phyloP scores from a whole-genome alignment of 1,140 invertebrate genomes.

The Tetraneura akinire region DNA sequence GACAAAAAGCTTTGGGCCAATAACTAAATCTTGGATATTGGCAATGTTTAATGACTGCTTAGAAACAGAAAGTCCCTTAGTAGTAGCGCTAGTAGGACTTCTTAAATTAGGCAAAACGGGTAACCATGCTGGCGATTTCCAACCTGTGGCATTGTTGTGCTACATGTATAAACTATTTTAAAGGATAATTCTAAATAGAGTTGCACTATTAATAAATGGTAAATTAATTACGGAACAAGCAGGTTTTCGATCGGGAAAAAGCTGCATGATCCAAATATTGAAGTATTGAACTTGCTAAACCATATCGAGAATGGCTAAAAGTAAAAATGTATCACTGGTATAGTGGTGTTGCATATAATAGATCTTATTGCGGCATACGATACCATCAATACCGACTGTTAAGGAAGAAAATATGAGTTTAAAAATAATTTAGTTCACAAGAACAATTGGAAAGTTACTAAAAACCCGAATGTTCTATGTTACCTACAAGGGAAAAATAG shows the following conservation, averaged over 20 bases:
- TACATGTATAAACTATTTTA: neutral
- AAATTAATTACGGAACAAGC: neutral
- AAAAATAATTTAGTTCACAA: neutral
- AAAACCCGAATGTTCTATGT: neutral
- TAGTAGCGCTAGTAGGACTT: neutral
- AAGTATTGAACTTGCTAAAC: neutral
- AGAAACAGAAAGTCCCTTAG: neutral
- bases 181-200: neutral
- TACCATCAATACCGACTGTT: neutral
- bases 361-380: neutral
- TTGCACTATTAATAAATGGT: neutral
- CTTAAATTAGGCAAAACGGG: no score
- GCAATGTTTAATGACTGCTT: constrained; percentile 36
- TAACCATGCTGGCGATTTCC: no score
- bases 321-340: neutral
- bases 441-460: neutral
- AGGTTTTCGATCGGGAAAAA: neutral
- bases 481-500: neutral
- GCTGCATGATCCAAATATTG: neutral
- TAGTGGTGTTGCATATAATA: constrained; percentile 10
- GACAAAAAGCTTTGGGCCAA: constrained; percentile 17
- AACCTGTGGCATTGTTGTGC: no score
- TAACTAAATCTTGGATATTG: constrained; percentile 3
- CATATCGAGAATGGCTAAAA: neutral
- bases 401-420: neutral